Evolutionary conservation across 1,140 invertebrate genomes (phyloP), one percentile per base, ranked within the genome.

Genomic region (Drosophila arawakana): DNA sequence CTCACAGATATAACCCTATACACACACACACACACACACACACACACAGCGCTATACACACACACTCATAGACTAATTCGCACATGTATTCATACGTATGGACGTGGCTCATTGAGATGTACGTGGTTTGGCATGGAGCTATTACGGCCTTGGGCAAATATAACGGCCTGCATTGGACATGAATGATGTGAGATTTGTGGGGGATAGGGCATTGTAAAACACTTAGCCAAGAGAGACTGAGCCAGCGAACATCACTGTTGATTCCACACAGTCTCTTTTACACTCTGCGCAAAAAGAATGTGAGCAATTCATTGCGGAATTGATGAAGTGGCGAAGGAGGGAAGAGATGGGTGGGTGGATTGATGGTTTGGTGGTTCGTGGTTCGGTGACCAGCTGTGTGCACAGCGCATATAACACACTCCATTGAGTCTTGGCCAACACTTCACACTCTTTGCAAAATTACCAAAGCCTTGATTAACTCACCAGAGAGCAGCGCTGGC

Each of bases 401-500:
- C 47, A 72, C 73, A 80, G 39, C 73, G 62, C 73, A 81, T 74
- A 80, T 80, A 88, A 88, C 75, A 86, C 83, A 89, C 83, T 89
- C 84, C 83, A 88, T 88, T 88, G 83, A 83, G 84, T 68, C 70
- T 70, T 55, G 80, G 70, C 65, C 83, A 86, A 70, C 81, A 88
- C 84, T 88, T 88, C 73, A 89, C 83, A 89, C 83, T 88, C 76
- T 89, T 58, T 73, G 63, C 66, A 58, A 88, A 86, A 86, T 86
- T 86, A 86, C 84, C 76, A 80, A 80, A 74, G 80, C 73, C 83
- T 88, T 88, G 84, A 88, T 88, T 88, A 88, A 89, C 83, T 88
- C 76, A 70, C 69, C 47, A 67, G 59, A 35, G 59, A 49, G 21
- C 6, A 44, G 39, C 10, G 3, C 10, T 11, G 39, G 39, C 10